Evolutionary conservation across 2,888 invertebrate species (phyloP), one percentile per base, ranked within the genome.

Genomic region (Macrosoma leucophasiata): DNA sequence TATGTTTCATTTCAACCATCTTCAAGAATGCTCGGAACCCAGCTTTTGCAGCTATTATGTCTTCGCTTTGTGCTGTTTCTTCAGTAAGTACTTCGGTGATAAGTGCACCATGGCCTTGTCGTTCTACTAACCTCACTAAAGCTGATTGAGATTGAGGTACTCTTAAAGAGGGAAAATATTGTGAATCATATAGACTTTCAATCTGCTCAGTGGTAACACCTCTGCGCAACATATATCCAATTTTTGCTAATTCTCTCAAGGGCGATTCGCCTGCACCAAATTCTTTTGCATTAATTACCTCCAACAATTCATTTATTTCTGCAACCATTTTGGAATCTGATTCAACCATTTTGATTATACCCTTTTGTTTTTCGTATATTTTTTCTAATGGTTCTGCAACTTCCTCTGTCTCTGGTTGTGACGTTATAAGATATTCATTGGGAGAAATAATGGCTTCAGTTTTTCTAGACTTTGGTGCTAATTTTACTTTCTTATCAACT

Each of bases 11-110:
- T 61, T 93, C 92, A 5, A 95, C 90, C 93, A 95, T 93, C 58
- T 90, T 90, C 79, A 95, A 90, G 66, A 95, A 93, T 4, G 95
- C 94, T 46, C 91, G 88, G 73, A 95, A 94, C 7, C 94, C 94
- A 29, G 92, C 91, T 30, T 92, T 93, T 1, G 92, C 90, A 3
- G 92, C 93, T 12, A 93, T 85, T 12, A 90, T 77, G 34, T 90
- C 89, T 64, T 94, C 93, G 61, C 93, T 93, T 30, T 91, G 88
- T 1, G 91, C 86, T 0, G 91, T 90, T 63, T 93, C 93, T 73
- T 94, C 93, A 0, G 92, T 91, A 29, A 94, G 81, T 29, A 94
- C 91, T 69, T 94, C 91, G 0, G 93, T 90, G 37, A 95, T 93
- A 13, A 95, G 73, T 1, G 93, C 88, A 1, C 92, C 92, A 53